phyloP scores from a whole-genome alignment of 2,888 invertebrate species.

The Nomada fabriciana region DNA sequence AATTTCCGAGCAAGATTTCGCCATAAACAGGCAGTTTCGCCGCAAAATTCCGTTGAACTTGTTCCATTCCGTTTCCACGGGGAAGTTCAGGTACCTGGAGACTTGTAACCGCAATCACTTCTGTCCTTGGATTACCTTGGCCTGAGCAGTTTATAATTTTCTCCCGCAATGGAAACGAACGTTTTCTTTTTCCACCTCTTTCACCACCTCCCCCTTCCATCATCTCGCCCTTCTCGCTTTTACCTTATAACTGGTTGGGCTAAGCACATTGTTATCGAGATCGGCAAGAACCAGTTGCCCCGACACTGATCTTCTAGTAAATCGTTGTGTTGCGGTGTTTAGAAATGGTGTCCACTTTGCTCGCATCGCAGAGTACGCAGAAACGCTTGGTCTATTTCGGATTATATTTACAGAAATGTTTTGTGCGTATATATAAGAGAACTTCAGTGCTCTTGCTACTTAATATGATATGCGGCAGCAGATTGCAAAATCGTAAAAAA shows the following conservation, averaged over 20 bases:
- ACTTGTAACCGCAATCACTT: constrained; percentile 68
- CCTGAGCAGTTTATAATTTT: constrained; percentile 73
- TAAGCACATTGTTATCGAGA: constrained; percentile 66
- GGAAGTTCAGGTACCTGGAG: constrained; percentile 53
- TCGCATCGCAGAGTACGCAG: not conserved
- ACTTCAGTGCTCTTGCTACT: no score
- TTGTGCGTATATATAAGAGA: no score
- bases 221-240: constrained; percentile 21
- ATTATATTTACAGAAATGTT: not conserved
- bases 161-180: constrained; percentile 62
- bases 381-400: not conserved
- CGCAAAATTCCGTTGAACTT: constrained; percentile 31
- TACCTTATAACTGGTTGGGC: constrained; percentile 55
- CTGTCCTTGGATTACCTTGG: constrained; percentile 65
- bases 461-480: no score
- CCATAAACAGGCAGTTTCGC: constrained; percentile 23
- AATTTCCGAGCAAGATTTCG: constrained; percentile 9
- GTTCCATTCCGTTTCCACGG: constrained; percentile 27
- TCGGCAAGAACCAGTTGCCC: constrained; percentile 46
- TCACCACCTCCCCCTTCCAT: constrained; percentile 4
- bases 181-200: constrained; percentile 43
- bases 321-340: constrained; percentile 22
- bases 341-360: constrained; percentile 8
- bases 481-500: no score
- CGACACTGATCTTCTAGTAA: constrained; percentile 60